phyloP scores from a whole-genome alignment of 2,113 vertebrate species.

The Morone saxatilis region DNA sequence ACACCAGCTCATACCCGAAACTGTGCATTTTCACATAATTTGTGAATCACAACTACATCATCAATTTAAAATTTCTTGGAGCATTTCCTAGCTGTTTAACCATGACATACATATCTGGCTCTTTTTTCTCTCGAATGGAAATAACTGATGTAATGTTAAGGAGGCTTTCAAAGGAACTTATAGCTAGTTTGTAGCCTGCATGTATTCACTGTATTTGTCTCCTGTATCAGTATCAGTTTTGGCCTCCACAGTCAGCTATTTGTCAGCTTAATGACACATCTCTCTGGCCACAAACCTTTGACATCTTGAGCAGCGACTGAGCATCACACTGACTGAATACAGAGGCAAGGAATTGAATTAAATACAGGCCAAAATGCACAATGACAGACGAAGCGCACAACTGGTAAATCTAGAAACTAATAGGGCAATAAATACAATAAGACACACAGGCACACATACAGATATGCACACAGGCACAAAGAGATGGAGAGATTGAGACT shows the following conservation, averaged over 20 bases:
- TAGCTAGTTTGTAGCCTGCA: constrained; percentile 17
- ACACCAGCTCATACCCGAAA: constrained; percentile 1
- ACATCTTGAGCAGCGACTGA: constrained; percentile 31
- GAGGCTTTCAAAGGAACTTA: constrained; percentile 33
- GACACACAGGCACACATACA: background rate
- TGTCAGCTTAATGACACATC: constrained; percentile 33
- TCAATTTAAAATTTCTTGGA: constrained; percentile 36
- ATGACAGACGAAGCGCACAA: constrained; percentile 22
- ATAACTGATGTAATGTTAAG: constrained; percentile 39
- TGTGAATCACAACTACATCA: constrained; percentile 29
- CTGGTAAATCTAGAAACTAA: constrained; percentile 50
- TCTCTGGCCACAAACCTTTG: constrained; percentile 25
- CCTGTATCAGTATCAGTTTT: constrained; percentile 35
- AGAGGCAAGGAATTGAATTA: background rate
- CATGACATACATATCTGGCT: constrained; percentile 19
- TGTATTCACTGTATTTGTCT: constrained; percentile 27
- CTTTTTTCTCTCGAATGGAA: constrained; percentile 40
- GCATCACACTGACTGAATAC: constrained; percentile 5
- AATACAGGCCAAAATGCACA: constrained; percentile 12
- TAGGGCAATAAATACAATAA: constrained; percentile 43
- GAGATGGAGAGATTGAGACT: constrained; percentile 36
- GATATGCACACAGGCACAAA: background rate
- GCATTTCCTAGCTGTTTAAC: constrained; percentile 13
- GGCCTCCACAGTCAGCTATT: constrained; percentile 7
- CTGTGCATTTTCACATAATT: constrained; percentile 27